Percentiles rank a stretch among this genome's conserved stretches.
These are phyloP conservation scores for Tricholaema leucomelas DNA, from an alignment of 2,113 vertebrate genomes.

Conservation along the genomic window DNA sequence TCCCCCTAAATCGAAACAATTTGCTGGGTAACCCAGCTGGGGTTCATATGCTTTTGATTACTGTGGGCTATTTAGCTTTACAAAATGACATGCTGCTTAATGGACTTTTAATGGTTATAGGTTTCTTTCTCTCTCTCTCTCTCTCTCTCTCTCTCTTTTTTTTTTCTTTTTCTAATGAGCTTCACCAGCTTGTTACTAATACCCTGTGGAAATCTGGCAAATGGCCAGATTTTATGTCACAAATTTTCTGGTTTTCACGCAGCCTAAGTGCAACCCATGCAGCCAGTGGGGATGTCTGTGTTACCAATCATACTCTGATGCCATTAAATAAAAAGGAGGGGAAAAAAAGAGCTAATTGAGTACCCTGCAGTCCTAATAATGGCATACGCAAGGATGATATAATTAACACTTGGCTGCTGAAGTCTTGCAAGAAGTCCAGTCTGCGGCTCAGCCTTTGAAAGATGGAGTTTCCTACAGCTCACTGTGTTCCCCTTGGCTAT, in stretches of 20 bases:
- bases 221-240: conserved; percentile 86
- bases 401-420: conserved; percentile 60
- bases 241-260: conserved; percentile 84
- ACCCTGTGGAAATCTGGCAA: conserved; percentile 96
- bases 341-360: conserved; percentile 45
- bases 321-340: conserved; percentile 42
- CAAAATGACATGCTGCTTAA: conserved; percentile 99
- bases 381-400: not conserved
- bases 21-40: conserved; percentile 97
- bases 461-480: not conserved
- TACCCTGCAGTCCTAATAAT: conserved; percentile 53
- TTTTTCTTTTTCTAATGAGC: conserved; percentile 88
- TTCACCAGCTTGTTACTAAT: conserved; percentile 99
- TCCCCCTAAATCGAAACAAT: conserved; percentile 94
- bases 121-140: conserved; percentile 83
- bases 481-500: not conserved
- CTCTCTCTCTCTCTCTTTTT: not conserved
- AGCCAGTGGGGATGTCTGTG: conserved; percentile 70
- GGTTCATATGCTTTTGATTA: conserved; percentile 99
- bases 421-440: conserved; percentile 30
- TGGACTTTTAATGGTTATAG: conserved; percentile 99
- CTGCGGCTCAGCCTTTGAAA: not conserved
- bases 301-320: conserved; percentile 67
- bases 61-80: conserved; percentile 99
- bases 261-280: conserved; percentile 80